phyloP scores from a whole-genome alignment of 2,113 vertebrate species.

The Gyps fulvus region DNA sequence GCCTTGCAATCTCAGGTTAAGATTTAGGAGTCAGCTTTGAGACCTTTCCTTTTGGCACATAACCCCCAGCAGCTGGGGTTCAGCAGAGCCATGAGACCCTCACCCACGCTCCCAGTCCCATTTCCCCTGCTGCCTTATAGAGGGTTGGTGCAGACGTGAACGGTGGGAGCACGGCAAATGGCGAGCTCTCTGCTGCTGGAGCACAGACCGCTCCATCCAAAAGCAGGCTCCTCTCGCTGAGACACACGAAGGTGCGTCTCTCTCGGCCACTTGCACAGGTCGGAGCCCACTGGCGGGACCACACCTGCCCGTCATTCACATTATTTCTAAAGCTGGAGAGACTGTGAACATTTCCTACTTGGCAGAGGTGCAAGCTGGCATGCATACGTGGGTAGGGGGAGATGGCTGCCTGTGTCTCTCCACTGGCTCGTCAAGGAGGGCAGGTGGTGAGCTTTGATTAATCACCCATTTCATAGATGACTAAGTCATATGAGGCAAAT shows the following conservation, averaged over 20 bases:
- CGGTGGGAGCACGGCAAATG: accelerated
- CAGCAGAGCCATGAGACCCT: neutral
- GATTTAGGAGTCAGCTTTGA: neutral
- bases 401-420: neutral
- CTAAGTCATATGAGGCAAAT: neutral
- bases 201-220: neutral
- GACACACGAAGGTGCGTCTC: accelerated
- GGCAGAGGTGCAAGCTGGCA: neutral
- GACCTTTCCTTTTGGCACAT: neutral
- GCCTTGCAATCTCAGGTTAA: neutral
- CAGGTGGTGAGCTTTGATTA: neutral
- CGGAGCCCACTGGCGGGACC: neutral
- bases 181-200: neutral
- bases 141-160: accelerated
- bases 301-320: neutral
- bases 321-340: neutral
- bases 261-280: accelerated
- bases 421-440: neutral
- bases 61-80: accelerated
- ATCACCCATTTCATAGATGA: neutral
- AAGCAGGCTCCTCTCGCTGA: neutral
- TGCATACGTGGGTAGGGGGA: neutral
- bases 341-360: accelerated
- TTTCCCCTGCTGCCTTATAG: neutral
- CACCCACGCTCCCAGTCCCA: accelerated